Evolutionary conservation across 2,113 vertebrate species (phyloP).

Genomic region (Alligator mississippiensis): DNA sequence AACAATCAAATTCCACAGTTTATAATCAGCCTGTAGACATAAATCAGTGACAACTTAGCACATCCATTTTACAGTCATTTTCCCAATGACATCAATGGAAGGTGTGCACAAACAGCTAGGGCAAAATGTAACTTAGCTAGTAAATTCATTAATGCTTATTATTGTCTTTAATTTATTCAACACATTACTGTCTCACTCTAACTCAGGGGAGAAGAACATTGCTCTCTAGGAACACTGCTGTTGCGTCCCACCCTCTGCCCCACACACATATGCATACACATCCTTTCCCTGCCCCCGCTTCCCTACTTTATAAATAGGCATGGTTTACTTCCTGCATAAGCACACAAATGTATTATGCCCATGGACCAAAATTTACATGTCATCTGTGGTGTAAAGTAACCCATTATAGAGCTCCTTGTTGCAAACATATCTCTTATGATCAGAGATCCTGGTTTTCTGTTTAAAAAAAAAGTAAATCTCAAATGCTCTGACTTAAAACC

Average conservation of each 20-base stretch:
- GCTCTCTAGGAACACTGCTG: not conserved
- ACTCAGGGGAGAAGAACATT: not conserved
- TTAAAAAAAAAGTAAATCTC: no score
- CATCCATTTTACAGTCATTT: not conserved
- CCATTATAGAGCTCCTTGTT: not conserved
- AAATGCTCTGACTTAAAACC: no score
- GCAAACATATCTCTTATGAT: not conserved
- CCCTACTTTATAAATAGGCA: not conserved
- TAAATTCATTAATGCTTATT: not conserved
- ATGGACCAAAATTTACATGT: not conserved
- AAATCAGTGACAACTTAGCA: not conserved
- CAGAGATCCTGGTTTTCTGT: not conserved
- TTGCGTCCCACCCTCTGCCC: not conserved
- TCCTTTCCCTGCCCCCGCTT: not conserved
- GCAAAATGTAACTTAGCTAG: not conserved
- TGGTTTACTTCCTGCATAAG: not conserved
- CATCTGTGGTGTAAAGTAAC: not conserved
- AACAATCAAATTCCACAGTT: not conserved
- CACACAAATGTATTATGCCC: not conserved
- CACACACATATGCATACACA: not conserved
- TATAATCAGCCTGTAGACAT: not conserved
- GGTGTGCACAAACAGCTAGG: not conserved
- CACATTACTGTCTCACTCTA: not conserved
- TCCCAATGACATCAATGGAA: not conserved
- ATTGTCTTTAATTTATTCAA: not conserved